Conservation (phyloP, 1,140 invertebrate genomes). For the Drosophila bifasciata region DNA sequence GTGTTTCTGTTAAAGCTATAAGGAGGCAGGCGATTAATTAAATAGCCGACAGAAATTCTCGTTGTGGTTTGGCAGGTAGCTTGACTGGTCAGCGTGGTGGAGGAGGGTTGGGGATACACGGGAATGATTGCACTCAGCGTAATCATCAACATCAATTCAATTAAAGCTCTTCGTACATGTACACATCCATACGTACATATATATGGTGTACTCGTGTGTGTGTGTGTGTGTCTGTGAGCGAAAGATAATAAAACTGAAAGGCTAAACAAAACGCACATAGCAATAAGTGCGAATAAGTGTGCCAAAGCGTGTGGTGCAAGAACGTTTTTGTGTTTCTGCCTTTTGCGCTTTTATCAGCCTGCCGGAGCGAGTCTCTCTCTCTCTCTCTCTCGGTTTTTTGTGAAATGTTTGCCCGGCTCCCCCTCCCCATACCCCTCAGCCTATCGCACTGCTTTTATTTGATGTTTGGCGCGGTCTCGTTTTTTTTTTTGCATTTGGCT, state of each 20-base stretch:
- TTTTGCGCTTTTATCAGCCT: constrained; percentile 33
- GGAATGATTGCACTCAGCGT: constrained; percentile 48
- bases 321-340: constrained; percentile 9
- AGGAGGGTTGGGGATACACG: background rate
- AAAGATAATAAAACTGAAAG: constrained; percentile 51
- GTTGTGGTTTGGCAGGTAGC: constrained; percentile 43
- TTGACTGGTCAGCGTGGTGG: constrained; percentile 12
- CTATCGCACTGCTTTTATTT: background rate
- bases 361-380: background rate
- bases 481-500: constrained; percentile 40
- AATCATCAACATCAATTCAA: constrained; percentile 68
- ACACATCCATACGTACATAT: no score
- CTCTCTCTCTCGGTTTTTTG: no score
- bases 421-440: constrained; percentile 5
- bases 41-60: constrained; percentile 47
- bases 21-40: constrained; percentile 50
- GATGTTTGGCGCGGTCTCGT: constrained; percentile 54
- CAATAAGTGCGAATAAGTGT: constrained; percentile 47
- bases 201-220: background rate
- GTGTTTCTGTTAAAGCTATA: constrained; percentile 42
- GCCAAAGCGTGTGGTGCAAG: constrained; percentile 40
- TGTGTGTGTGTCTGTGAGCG: constrained; percentile 15
- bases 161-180: constrained; percentile 39
- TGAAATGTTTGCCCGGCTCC: constrained; percentile 19
- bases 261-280: constrained; percentile 34